Evolutionary conservation across 2,113 vertebrate genomes (phyloP), one percentile per base, ranked within the genome.

Genomic region (Nycticryphes semicollaris): DNA sequence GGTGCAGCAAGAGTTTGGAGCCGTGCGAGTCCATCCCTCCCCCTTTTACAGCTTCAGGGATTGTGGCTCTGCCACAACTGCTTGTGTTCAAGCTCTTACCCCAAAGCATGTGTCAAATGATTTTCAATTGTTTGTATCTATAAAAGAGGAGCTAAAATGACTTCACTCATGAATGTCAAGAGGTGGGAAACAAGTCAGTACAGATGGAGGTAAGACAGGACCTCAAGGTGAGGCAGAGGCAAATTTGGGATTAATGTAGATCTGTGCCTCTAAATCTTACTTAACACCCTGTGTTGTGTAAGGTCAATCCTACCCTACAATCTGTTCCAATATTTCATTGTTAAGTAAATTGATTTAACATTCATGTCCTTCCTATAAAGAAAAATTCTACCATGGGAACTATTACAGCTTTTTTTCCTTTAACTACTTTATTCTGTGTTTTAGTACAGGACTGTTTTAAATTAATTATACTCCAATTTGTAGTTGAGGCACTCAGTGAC

Each of bases 391-490:
- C 74, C 51, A 56, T 81, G 68, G 75, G 81, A 96, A 53, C 90
- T 94, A 74, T 96, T 94, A 91, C 50, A 92, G 53, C 73, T 97
- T 92, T 90, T 90, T 90, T 94, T 76, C 18, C 30, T 86, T 92
- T 54, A 74, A 90, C 77, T 85, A 37, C 78, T 79, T 64, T 87
- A 53, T 87, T 94, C 45, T 75, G 12, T 90, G 51, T 92, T 96
- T 97, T 82, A 76, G 69, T 78, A 67, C 20, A 83, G 56, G 70
- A 73, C 66, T 82, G 68, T 95, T 97, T 92, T 69, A 94, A 96
- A 97, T 94, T 96, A 91, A 94, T 96, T 94, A 90, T 92, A 78
- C 73, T 90, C 76, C 92, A 95, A 84, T 94, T 97, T 91, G 89
- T 41, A 43, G 77, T 67, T 50, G 80, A 80, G 82, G 60, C 84